Percentiles rank a stretch among this genome's conserved stretches.
phyloP scores from a whole-genome alignment of 2,888 invertebrate genomes.

The Hyppa rectilinea region DNA sequence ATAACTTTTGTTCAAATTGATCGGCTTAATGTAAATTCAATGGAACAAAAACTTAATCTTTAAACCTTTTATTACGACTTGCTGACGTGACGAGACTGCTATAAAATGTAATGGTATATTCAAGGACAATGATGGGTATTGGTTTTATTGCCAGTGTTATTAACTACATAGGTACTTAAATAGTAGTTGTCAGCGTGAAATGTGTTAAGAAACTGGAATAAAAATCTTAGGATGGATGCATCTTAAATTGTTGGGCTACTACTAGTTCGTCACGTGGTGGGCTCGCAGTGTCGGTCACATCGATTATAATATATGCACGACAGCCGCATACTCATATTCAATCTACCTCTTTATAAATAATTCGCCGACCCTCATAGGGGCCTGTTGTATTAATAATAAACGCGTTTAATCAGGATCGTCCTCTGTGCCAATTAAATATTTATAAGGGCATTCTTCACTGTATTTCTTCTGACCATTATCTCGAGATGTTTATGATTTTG shows the following conservation, averaged over 20 bases:
- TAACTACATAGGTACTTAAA: background rate
- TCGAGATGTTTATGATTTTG: constrained; percentile 55
- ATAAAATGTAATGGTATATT: constrained; percentile 21
- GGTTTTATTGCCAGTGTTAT: constrained; percentile 12
- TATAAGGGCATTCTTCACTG: constrained; percentile 64
- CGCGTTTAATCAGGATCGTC: constrained; percentile 80
- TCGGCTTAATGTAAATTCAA: background rate
- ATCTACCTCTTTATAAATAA: constrained; percentile 82
- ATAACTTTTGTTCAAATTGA: constrained; percentile 8
- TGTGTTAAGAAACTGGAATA: constrained; percentile 8
- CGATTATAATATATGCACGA: constrained; percentile 81
- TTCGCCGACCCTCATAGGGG: constrained; percentile 82
- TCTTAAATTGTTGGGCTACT: constrained; percentile 6
- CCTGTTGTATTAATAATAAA: constrained; percentile 83
- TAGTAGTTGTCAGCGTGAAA: background rate
- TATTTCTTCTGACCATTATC: constrained; percentile 51
- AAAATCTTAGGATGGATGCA: constrained; percentile 18
- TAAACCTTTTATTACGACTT: constrained; percentile 15
- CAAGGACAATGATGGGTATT: constrained; percentile 34
- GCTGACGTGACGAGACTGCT: constrained; percentile 13
- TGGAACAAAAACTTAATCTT: constrained; percentile 5
- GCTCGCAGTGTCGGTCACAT: constrained; percentile 70
- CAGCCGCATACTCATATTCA: constrained; percentile 78
- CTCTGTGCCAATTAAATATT: constrained; percentile 84
- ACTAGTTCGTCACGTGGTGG: constrained; percentile 35